Base-by-base conservation (phyloP, 64 coral and sea anemone genomes). In the Orbicella faveolata region DNA sequence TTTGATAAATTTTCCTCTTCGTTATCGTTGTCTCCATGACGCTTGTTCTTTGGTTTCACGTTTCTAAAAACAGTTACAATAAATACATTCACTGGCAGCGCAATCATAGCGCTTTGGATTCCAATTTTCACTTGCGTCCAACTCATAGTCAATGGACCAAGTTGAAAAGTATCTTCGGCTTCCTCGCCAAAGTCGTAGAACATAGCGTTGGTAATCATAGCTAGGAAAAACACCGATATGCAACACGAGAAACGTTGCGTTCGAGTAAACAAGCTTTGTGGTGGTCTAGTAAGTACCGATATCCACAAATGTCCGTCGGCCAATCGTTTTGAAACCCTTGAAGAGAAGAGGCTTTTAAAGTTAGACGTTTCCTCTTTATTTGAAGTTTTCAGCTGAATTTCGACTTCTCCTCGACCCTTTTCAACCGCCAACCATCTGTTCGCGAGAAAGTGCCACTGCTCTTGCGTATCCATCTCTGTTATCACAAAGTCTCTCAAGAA, bases 171-270 rank as follows among this genome's bases (percentile, higher is more conserved):
- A 34, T 96, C 91, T 67, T 79, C 65, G 64, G 94, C 23, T 20
- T 85, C 17, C 20, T 81, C 52, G 7, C 91, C 94, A 36, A 93
- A 90, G 39, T 92, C 35, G 51, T 96, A 96, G 62, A 96, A 96
- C 91, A 96, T 96, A 44, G 94, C 94, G 48, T 93, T 96, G 34
- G 91, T 93, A 2, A 96, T 84, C 94, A 96, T 90, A 20, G 94
- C 73, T n/a, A 66, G 81, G 63, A 96, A 96, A 16, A 96, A 15
- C 14, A 96, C 80, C 14, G 91, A 93, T 41, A 96, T 81, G 65
- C 94, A 96, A 61, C 94, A 93, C 25, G 94, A 89, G 17, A 96
- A 12, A 73, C 94, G 83, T 51, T 96, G 94, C 41, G 91, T 93
- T 26, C 94, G 88, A 18, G 83, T 96, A 37, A 96, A 96, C 20